Percentiles rank a stretch among this genome's conserved stretches.
Evolutionary conservation across 1,140 invertebrate genomes (phyloP).

Genomic region (Drosophila gunungcola): DNA sequence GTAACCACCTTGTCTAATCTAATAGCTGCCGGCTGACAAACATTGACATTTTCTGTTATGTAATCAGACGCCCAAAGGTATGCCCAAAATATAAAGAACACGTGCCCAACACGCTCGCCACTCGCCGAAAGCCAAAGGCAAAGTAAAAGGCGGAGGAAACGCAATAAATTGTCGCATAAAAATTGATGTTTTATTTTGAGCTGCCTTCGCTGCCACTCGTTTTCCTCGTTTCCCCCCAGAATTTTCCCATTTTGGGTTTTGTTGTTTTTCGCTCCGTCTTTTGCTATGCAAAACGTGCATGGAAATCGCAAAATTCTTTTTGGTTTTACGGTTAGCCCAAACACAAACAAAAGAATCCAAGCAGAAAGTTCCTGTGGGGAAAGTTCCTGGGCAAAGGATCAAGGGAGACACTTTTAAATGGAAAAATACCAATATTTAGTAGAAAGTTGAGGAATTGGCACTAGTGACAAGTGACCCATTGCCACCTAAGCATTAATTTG

Average conservation of each 20-base stretch:
- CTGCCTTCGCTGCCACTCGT: slow-evolving; percentile 26
- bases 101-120: slow-evolving; percentile 49
- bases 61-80: slow-evolving; percentile 76
- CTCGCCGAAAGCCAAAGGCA: slow-evolving; percentile 14
- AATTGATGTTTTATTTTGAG: slow-evolving; percentile 81
- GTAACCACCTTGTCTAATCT: slow-evolving; percentile 70
- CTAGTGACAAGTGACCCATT: no score
- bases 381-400: background rate
- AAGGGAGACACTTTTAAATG: background rate
- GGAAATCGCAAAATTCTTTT: slow-evolving; percentile 67
- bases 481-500: no score
- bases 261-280: slow-evolving; percentile 43
- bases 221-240: background rate
- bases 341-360: slow-evolving; percentile 45
- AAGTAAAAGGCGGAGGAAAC: slow-evolving; percentile 20
- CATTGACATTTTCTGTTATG: slow-evolving; percentile 82
- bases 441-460: no score
- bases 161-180: slow-evolving; percentile 82
- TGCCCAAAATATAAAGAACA: slow-evolving; percentile 56
- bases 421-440: no score
- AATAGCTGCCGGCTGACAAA: slow-evolving; percentile 78
- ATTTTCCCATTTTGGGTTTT: slow-evolving; percentile 18
- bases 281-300: slow-evolving; percentile 69
- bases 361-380: slow-evolving; percentile 7
- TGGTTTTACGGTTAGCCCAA: slow-evolving; percentile 46